These are phyloP conservation scores for Sander lucioperca DNA, from an alignment of 2,113 vertebrate species.

Conservation along the genomic window DNA sequence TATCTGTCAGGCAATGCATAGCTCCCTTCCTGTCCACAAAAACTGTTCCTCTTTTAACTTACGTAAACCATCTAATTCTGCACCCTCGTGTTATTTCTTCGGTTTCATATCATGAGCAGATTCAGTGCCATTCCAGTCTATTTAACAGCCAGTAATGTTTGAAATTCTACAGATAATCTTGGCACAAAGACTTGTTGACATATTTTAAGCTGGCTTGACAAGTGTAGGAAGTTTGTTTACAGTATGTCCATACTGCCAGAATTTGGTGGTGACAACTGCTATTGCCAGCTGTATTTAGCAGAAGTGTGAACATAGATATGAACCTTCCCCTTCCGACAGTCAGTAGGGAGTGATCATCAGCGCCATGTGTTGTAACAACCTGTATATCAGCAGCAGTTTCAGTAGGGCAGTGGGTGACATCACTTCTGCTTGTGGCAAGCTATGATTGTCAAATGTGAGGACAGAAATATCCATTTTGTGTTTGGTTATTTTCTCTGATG, in stretches of 20 bases:
- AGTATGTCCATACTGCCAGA: conserved; percentile 7
- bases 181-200: conserved; percentile 53
- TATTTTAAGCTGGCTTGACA: conserved; percentile 31
- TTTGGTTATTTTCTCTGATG: conserved; percentile 42
- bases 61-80: not conserved
- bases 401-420: conserved; percentile 69
- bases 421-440: conserved; percentile 53
- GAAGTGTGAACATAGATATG: conserved; percentile 18
- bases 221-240: conserved; percentile 9
- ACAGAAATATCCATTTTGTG: conserved; percentile 26
- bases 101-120: conserved; percentile 5
- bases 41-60: not conserved
- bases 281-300: conserved; percentile 35
- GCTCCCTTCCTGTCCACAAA: not conserved
- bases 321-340: conserved; percentile 1
- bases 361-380: conserved; percentile 12
- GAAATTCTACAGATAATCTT: conserved; percentile 40
- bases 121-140: not conserved
- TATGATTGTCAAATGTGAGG: conserved; percentile 69
- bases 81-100: conserved; percentile 2
- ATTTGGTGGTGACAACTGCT: conserved; percentile 19
- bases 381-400: conserved; percentile 62
- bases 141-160: not conserved
- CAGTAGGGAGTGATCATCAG: not conserved
- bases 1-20: not conserved